Evolutionary conservation across 2,888 invertebrate genomes (phyloP).

Genomic region (Dendrolimus pini): DNA sequence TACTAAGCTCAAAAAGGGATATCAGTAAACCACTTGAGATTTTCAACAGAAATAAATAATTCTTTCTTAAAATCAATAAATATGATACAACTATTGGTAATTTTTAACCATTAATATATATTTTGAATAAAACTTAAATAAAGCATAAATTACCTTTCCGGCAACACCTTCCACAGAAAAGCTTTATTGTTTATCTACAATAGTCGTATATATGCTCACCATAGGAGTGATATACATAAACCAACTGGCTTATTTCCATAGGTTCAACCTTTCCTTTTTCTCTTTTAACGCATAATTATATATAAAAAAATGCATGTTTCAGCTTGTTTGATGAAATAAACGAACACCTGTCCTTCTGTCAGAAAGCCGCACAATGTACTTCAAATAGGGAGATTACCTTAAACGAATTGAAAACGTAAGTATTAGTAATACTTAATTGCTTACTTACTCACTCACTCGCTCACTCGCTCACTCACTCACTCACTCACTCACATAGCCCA

Average conservation of each 20-base stretch:
- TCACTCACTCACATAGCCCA: no score
- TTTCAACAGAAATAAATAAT: no score
- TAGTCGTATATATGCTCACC: not conserved
- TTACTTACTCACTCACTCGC: not conserved
- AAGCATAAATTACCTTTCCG: no score
- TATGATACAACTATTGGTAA: no score
- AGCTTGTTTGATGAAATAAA: conserved; percentile 81
- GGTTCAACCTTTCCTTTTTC: not conserved
- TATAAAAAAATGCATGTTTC: not conserved
- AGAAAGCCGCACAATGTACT: conserved; percentile 82
- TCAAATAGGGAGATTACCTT: conserved; percentile 82
- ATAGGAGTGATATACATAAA: not conserved
- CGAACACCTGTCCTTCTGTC: conserved; percentile 84
- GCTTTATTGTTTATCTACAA: no score
- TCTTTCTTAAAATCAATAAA: no score
- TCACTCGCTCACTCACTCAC: no score
- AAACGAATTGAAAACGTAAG: conserved; percentile 81
- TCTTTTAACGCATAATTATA: not conserved
- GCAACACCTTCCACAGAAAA: no score
- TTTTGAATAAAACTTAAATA: no score
- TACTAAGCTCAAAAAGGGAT: no score
- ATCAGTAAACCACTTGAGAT: no score
- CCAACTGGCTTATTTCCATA: not conserved
- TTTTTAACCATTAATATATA: no score
- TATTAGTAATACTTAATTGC: conserved; percentile 14